phyloP scores from a whole-genome alignment of 2,113 vertebrate species.

The Haplochromis burtoni region DNA sequence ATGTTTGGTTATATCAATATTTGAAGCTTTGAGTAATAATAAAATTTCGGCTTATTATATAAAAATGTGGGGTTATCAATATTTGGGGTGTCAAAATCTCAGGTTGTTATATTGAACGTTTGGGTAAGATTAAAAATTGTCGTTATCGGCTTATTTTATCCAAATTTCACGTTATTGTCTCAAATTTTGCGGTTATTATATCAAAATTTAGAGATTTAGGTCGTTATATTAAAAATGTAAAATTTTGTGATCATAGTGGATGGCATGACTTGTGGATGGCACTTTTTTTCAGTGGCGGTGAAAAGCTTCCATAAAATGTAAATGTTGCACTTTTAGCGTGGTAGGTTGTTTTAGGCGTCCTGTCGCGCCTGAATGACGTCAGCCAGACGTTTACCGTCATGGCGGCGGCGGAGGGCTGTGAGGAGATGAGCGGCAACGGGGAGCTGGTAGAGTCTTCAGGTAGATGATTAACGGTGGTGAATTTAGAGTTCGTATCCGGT shows the following conservation, averaged over 20 bases:
- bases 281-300: neutral
- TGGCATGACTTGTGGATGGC: neutral
- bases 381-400: constrained; percentile 39
- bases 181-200: neutral
- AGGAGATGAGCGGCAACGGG: constrained; percentile 57
- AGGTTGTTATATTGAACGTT: neutral
- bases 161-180: neutral
- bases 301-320: neutral
- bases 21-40: neutral
- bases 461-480: neutral
- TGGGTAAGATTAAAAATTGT: neutral
- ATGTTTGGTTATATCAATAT: neutral
- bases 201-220: neutral
- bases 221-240: neutral
- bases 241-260: neutral
- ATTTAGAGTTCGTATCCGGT: fast-evolving
- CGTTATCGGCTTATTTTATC: fast-evolving
- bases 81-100: neutral
- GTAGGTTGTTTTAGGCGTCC: neutral
- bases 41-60: fast-evolving
- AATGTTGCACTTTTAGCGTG: neutral
- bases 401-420: constrained; percentile 70
- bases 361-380: constrained; percentile 55
- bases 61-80: neutral
- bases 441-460: constrained; percentile 55